Percentiles rank a stretch among this genome's conserved stretches.
Conservation (phyloP, 2,113 vertebrate genomes). For the Semnornis frantzii region DNA sequence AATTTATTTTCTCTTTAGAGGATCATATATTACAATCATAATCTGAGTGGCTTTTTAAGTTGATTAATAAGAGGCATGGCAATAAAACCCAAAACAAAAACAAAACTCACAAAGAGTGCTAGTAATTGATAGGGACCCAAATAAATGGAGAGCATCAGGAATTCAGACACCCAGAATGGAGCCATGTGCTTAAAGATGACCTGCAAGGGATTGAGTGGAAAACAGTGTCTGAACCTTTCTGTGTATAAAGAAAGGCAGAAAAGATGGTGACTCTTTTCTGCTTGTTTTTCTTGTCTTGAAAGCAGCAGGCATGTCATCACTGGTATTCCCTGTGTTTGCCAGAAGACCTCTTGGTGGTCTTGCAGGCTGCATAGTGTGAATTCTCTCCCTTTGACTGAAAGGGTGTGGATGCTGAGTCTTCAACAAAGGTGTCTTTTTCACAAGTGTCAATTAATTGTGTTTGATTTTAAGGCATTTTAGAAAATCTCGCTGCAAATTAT, state of each 20-base stretch:
- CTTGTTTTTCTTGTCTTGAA: constrained; percentile 65
- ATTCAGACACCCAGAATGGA: neutral
- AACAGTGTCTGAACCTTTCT: neutral
- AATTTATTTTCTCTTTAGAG: neutral
- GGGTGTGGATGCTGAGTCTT: neutral
- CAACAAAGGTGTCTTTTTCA: constrained; percentile 19
- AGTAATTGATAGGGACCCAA: neutral
- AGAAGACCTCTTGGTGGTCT: constrained; percentile 56
- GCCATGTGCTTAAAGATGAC: neutral
- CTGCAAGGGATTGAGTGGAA: neutral
- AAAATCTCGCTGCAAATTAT: constrained; percentile 1
- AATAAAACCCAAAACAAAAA: neutral
- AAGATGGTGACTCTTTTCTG: constrained; percentile 24
- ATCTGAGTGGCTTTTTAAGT: neutral
- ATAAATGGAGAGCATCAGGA: neutral
- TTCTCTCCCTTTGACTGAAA: constrained; percentile 1
- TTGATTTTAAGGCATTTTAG: neutral
- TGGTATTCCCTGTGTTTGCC: constrained; percentile 33
- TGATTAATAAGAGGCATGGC: neutral
- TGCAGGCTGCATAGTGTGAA: neutral
- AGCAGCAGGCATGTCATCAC: constrained; percentile 46
- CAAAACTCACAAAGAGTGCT: neutral
- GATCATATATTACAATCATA: neutral
- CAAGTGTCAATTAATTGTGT: neutral
- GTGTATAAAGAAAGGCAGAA: constrained; percentile 7